These are phyloP conservation scores for Synodontis membranacea DNA, from an alignment of 2,113 vertebrate species.

Conservation along the genomic window DNA sequence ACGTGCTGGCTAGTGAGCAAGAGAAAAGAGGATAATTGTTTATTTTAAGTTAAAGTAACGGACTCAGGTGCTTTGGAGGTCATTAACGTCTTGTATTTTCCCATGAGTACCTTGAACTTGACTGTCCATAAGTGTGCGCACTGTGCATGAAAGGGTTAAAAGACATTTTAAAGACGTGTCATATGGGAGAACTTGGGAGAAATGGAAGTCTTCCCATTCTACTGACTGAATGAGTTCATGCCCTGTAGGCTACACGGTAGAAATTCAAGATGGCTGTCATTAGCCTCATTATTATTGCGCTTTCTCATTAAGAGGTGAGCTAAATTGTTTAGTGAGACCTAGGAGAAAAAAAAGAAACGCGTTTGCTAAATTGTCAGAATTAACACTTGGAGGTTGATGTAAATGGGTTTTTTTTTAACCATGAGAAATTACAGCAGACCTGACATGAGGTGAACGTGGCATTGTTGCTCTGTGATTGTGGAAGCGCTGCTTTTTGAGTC, in stretches of 20 bases:
- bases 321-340: slow-evolving; percentile 20
- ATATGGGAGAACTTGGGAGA: slow-evolving; percentile 8
- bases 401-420: not conserved
- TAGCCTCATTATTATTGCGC: slow-evolving; percentile 13
- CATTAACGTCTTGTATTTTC: not conserved
- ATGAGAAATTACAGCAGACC: not conserved
- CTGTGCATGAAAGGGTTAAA: not conserved
- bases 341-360: slow-evolving; percentile 16
- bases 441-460: not conserved
- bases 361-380: not conserved
- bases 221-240: slow-evolving; percentile 38
- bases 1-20: not conserved
- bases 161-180: not conserved
- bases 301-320: slow-evolving; percentile 18
- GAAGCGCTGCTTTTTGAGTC: not conserved
- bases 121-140: not conserved
- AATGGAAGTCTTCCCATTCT: slow-evolving; percentile 1
- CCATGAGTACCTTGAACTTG: not conserved
- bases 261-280: slow-evolving; percentile 31
- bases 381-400: slow-evolving; percentile 12
- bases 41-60: not conserved
- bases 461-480: not conserved
- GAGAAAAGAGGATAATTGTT: not conserved
- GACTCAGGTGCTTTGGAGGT: not conserved
- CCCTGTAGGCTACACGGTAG: slow-evolving; percentile 4